A percentile compares a stretch with the other conserved stretches of the same genome.
phyloP scores from a whole-genome alignment of 2,797 vertebrate genomes.

The Lagorchestes hirsutus region DNA sequence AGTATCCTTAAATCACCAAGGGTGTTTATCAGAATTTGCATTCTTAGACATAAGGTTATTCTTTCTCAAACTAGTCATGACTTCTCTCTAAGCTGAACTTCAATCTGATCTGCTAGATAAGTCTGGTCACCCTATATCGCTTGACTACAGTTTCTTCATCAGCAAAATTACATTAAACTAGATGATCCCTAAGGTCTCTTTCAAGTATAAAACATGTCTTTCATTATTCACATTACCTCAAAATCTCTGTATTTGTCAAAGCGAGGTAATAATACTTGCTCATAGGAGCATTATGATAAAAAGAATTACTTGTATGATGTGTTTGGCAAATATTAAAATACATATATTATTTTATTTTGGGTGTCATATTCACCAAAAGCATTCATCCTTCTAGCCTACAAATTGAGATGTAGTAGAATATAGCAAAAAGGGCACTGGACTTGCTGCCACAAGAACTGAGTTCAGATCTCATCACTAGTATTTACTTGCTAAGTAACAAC shows the following conservation, averaged over 20 bases:
- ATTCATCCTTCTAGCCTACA: not conserved
- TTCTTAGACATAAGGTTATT: not conserved
- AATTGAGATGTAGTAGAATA: not conserved
- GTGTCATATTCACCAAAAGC: not conserved
- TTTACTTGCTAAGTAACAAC: not conserved
- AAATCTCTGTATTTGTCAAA: not conserved
- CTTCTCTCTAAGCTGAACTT: not conserved
- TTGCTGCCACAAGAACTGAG: not conserved
- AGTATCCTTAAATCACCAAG: not conserved
- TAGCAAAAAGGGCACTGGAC: not conserved
- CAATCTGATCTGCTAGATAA: not conserved
- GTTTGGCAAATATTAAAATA: not conserved
- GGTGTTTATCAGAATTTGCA: not conserved
- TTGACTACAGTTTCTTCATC: not conserved
- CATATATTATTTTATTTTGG: not conserved
- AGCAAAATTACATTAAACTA: not conserved
- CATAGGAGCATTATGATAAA: not conserved
- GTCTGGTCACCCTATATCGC: not conserved
- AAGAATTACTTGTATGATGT: not conserved
- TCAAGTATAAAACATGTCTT: not conserved
- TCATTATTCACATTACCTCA: not conserved
- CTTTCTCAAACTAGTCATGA: not conserved
- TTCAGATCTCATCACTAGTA: not conserved
- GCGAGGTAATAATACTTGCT: not conserved
- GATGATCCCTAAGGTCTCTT: not conserved